Evolutionary conservation across 2,113 vertebrate genomes (phyloP), one percentile per base, ranked within the genome.

Genomic region (Pristiophorus japonicus): DNA sequence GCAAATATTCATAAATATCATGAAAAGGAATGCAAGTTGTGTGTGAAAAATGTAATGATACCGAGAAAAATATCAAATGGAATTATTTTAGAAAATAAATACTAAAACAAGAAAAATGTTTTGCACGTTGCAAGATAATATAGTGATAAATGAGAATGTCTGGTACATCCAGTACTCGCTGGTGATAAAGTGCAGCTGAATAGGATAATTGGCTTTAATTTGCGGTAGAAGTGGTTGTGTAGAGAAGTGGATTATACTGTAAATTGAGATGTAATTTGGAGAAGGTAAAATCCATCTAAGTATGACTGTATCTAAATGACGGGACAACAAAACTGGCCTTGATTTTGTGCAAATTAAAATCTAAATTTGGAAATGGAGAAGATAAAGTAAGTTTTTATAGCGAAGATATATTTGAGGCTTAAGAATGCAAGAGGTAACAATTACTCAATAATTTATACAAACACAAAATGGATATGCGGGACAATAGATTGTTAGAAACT

Each of bases 91-190:
- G n/a, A 22, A 63, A 92, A 81, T 81, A 38, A 81, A 63, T 4
- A 22, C 59, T 65, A 63, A 63, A 8, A 59, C 88, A 42, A n/a
- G 81, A 55, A 59, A 22, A 65, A 63, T 92, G 18, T 92, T 92
- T 63, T 92, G 59, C 5, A 63, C 59, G 22, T n/a, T 59, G 45
- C 85, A 88, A 55, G 85, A 30, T 55, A 27, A 88, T 59, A 88
- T 59, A 88, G 34, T 38, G 88, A 92, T 62, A 38, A 92, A 63
- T 92, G 59, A 59, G 59, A 59, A 59, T 59, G 88, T 65, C 59
- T 92, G 88, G 88, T 92, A 92, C 88, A 92, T 65, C 59, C 34
- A 63, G 88, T 92, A n/a, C 88, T 92, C 59, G 14, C 16, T 91
- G 51, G 30, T n/a, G 88, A 63, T 91, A 63, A 91, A 18, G 30